These are phyloP conservation scores for Mohoua ochrocephala DNA, from an alignment of 2,113 vertebrate genomes.

Conservation along the genomic window DNA sequence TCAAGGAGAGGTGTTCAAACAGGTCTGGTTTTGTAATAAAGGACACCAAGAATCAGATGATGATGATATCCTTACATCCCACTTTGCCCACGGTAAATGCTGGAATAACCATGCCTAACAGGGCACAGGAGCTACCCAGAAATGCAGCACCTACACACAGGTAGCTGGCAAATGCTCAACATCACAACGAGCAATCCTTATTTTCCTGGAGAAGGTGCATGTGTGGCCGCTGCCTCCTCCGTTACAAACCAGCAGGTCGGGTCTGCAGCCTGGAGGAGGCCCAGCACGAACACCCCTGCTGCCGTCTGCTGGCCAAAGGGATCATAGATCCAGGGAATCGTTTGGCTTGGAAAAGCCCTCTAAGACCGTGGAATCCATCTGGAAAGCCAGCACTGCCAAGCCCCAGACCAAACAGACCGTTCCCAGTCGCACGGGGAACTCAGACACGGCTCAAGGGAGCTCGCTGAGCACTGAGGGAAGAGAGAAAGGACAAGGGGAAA, in stretches of 20 bases:
- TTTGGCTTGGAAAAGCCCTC: background rate
- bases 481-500: background rate
- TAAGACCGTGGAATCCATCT: accelerated
- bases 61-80: background rate
- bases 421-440: background rate
- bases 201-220: background rate
- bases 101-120: background rate
- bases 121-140: background rate
- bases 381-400: background rate
- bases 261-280: background rate
- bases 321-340: background rate
- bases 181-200: background rate
- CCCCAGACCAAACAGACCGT: background rate
- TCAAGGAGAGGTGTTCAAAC: background rate
- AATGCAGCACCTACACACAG: background rate
- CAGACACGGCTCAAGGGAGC: background rate
- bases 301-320: background rate
- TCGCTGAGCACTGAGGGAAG: background rate
- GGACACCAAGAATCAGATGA: background rate
- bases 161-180: background rate
- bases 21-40: background rate
- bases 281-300: background rate
- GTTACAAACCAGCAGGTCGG: background rate
- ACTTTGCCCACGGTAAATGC: background rate
- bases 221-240: background rate